Conservation (phyloP, 2,113 vertebrate genomes). For the Chaetodon auriga region DNA sequence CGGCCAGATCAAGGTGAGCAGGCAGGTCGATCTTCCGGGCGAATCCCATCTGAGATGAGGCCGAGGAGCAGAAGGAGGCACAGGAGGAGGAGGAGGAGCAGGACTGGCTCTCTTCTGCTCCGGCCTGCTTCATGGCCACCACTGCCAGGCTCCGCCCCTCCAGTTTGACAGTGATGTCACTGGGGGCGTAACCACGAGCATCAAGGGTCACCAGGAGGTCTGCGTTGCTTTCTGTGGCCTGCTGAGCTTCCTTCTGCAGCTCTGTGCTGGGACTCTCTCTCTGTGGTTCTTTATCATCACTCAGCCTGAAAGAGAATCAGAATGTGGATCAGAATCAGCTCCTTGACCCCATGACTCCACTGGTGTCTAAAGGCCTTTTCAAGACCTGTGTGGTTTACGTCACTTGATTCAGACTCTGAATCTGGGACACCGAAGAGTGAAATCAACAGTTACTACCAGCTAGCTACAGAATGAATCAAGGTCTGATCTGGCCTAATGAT, state of each 20-base stretch:
- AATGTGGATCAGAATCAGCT: neutral
- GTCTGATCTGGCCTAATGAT: neutral
- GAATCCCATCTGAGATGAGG: conserved; percentile 69
- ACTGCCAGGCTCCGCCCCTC: conserved; percentile 79
- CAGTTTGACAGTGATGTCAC: conserved; percentile 82
- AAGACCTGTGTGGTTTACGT: neutral
- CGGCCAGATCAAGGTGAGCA: conserved; percentile 77
- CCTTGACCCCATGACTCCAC: neutral
- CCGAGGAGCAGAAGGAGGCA: conserved; percentile 47
- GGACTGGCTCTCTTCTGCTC: conserved; percentile 65
- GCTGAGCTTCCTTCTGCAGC: conserved; percentile 12
- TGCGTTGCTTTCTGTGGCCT: conserved; percentile 28
- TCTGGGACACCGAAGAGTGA: neutral
- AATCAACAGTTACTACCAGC: neutral
- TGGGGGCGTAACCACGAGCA: conserved; percentile 79
- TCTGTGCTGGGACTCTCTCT: conserved; percentile 35
- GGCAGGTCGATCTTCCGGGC: conserved; percentile 77
- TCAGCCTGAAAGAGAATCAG: conserved; percentile 39
- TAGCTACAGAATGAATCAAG: neutral
- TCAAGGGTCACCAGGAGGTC: conserved; percentile 80
- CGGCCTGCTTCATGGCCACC: conserved; percentile 73
- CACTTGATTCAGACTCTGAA: neutral
- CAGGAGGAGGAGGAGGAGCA: conserved; percentile 64
- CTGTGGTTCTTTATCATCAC: conserved; percentile 36
- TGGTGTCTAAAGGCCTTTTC: neutral